Base-by-base conservation (phyloP, 1,140 invertebrate species). In the Thaumetopoea pityocampa region DNA sequence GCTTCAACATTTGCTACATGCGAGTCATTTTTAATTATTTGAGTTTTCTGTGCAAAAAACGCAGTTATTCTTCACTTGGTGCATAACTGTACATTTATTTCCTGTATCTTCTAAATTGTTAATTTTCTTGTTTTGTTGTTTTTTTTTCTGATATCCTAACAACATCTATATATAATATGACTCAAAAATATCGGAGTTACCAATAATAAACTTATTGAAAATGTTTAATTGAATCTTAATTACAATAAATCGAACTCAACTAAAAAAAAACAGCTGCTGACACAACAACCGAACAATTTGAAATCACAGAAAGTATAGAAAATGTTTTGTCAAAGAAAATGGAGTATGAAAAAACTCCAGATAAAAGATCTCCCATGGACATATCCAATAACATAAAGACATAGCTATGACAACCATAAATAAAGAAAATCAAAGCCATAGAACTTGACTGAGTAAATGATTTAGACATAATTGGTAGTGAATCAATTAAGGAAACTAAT, bases 211-310 rank as follows among this genome's bases (percentile, higher is more conserved):
- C n/a, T n/a, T n/a, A n/a, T n/a, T n/a, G n/a, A n/a, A n/a, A n/a
- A n/a, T n/a, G n/a, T n/a, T n/a, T n/a, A n/a, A n/a, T n/a, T n/a
- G n/a, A n/a, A n/a, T n/a, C n/a, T n/a, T n/a, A n/a, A n/a, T n/a
- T n/a, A n/a, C n/a, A n/a, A n/a, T n/a, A n/a, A n/a, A n/a, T n/a
- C n/a, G n/a, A n/a, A n/a, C n/a, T n/a, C n/a, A n/a, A n/a, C n/a
- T n/a, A 79, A 35, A 77, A 70, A 51, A 66, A 77, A 45, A 83
- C 76, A 33, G 66, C 61, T 3, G 74, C 79, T 23, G 73, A 74
- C 6, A 81, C 73, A 33, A 51, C 41, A 26, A 67, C 70, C n/a
- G 64, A 42, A 17, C 57, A 70, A 7, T 57, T 63, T 56, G 69
- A 77, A 54, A 79, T 72, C 5, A 73, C 72, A 38, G 64, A 67